Conservation (phyloP, 2,113 vertebrate genomes). For the Oriolus oriolus region DNA sequence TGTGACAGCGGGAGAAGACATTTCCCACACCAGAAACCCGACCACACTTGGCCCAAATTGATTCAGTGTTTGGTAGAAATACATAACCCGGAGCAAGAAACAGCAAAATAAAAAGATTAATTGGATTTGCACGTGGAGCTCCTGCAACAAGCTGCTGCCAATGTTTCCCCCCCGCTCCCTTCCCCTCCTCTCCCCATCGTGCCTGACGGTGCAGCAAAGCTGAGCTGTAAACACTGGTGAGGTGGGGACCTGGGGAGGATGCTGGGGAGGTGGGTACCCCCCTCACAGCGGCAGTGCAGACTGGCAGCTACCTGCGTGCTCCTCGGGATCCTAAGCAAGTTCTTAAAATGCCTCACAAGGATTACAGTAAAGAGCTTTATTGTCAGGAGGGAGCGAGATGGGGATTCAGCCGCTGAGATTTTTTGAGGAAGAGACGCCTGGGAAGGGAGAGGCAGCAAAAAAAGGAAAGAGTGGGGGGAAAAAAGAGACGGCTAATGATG, state of each 20-base stretch:
- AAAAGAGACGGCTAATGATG: conserved; percentile 65
- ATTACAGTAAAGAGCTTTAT: conserved; percentile 48
- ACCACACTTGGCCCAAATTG: not conserved
- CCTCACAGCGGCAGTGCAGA: not conserved
- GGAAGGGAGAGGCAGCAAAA: not conserved
- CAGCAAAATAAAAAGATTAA: conserved; percentile 47
- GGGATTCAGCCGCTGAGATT: not conserved
- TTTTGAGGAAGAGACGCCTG: not conserved
- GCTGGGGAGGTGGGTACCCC: not conserved
- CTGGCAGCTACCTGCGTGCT: not conserved
- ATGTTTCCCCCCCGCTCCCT: not conserved
- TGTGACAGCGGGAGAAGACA: not conserved
- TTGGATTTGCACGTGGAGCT: conserved; percentile 44
- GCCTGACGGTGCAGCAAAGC: not conserved
- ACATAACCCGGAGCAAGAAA: conserved; percentile 43
- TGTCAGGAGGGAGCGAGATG: not conserved
- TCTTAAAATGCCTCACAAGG: not conserved
- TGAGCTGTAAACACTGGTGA: not conserved
- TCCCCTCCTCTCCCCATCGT: not conserved
- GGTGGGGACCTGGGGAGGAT: not conserved
- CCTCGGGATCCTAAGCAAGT: not conserved
- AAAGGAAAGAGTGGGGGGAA: not conserved
- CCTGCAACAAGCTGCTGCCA: not conserved
- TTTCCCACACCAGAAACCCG: not conserved
- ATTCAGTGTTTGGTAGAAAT: conserved; percentile 33